Evolutionary conservation across 2,797 vertebrate species (phyloP).

Genomic region (Uromys caudimaculatus): DNA sequence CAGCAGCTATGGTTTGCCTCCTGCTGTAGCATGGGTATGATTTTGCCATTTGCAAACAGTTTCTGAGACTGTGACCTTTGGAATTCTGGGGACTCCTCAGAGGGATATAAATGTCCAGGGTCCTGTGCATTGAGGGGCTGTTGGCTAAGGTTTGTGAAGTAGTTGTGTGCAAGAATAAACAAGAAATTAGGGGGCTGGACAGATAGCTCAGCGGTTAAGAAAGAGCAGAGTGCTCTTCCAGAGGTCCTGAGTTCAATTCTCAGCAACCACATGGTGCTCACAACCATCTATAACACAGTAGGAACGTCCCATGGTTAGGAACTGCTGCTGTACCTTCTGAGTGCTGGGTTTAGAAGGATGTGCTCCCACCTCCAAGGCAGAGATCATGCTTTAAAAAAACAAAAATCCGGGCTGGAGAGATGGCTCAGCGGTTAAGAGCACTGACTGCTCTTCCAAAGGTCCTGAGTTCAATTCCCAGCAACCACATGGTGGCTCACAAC

Average conservation of each 20-base stretch:
- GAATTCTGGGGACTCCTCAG: not conserved
- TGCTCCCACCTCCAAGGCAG: not conserved
- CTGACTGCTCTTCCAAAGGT: no score
- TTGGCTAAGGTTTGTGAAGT: not conserved
- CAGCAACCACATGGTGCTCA: not conserved
- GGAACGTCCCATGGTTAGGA: not conserved
- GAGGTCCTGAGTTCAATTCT: not conserved
- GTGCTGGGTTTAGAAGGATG: not conserved
- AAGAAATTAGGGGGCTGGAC: not conserved
- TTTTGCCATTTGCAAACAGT: not conserved
- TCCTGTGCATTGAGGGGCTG: not conserved
- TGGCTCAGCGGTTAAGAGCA: no score
- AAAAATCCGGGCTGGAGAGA: no score
- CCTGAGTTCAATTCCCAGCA: no score
- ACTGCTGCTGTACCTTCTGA: no score
- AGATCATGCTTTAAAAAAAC: not conserved
- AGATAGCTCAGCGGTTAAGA: not conserved
- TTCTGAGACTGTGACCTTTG: not conserved
- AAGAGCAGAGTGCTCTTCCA: not conserved
- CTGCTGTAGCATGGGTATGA: not conserved
- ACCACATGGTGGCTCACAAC: no score
- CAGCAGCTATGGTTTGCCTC: not conserved
- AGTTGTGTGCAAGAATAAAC: not conserved
- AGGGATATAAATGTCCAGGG: not conserved
- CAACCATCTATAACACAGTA: not conserved